Base-by-base conservation (phyloP, 2,888 invertebrate species). In the Glaucopsyche alexis region DNA sequence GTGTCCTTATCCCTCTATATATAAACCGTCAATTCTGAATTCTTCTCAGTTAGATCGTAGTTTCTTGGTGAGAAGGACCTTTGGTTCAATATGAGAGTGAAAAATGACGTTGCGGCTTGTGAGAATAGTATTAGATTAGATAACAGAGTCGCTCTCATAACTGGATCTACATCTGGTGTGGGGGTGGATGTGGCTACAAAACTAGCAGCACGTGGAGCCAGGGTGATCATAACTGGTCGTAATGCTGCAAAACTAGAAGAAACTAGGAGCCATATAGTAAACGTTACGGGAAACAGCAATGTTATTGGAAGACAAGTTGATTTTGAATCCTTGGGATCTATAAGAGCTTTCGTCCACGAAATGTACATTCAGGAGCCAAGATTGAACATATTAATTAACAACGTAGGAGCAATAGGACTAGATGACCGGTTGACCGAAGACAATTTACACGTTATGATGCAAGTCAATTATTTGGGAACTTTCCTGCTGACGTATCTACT, bases 361-460 rank as follows among this genome's bases (percentile, higher is more conserved):
- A 91, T 95, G 7, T 83, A 92, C 29, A 80, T 82, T 14, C 83
- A 82, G 0, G 94, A 94, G 80, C 82, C 88, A 0, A 85, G 88
- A 74, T 79, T 95, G 74, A 94, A 91, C 69, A 87, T 89, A 13
- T 75, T 91, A 7, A 84, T 90, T 19, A 90, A 90, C 75, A 89
- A 89, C 80, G 94, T 95, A 2, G 95, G 94, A 7, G 87, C 93
- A 0, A 89, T 88, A 2, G 82, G 76, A 7, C 55, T 78, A 47
- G 85, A 86, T 19, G 90, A 93, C 73, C 86, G 82, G 76, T 77
- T 90, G 55, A 94, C 95, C 0, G 88, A 93, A 77, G 95, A 96
- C 77, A 94, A 94, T 4, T 87, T 96, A 45, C 94, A 95, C 74
- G 78, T 89, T 7, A 94, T 93, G 77, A 94, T 95, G 93, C 95